Conservation (phyloP, 2,113 vertebrate species). For the Odocoileus hemionus region DNA sequence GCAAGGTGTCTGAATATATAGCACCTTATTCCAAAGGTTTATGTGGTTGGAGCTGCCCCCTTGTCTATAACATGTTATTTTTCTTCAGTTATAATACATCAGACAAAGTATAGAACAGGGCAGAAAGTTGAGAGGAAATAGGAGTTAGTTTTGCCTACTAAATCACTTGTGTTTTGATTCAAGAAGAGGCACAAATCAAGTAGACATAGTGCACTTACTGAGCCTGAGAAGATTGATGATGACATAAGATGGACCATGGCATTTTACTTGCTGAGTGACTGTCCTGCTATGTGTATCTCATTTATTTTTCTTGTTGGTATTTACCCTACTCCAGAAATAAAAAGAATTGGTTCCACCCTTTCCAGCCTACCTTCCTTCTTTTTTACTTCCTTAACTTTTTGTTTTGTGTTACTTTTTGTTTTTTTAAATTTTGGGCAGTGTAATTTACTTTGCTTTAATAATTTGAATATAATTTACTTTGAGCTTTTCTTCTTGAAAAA, state of each 20-base stretch:
- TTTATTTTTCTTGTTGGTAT: not conserved
- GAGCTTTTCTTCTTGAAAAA: slow-evolving; percentile 35
- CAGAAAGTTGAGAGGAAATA: slow-evolving; percentile 3
- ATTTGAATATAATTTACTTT: slow-evolving; percentile 18
- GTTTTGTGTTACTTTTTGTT: not conserved
- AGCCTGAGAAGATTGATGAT: not conserved
- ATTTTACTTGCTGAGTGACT: not conserved
- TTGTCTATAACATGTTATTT: slow-evolving; percentile 6
- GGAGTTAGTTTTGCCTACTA: not conserved
- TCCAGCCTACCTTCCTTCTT: not conserved
- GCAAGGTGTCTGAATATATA: not conserved
- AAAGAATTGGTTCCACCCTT: not conserved
- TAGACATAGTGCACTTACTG: not conserved
- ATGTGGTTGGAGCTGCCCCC: not conserved
- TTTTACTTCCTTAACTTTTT: not conserved
- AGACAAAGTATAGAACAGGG: slow-evolving; percentile 10
- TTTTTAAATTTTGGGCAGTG: not conserved
- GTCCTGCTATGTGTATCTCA: not conserved
- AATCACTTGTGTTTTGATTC: not conserved
- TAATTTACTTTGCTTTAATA: not conserved
- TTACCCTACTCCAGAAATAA: not conserved
- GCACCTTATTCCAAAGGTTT: not conserved
- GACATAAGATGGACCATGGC: not conserved
- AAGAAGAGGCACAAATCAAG: not conserved
- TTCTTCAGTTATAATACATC: slow-evolving; percentile 5